A percentile compares a stretch with the other conserved stretches of the same genome.
These are phyloP conservation scores for Gadus chalcogrammus DNA, from an alignment of 2,113 vertebrate species.

Conservation along the genomic window DNA sequence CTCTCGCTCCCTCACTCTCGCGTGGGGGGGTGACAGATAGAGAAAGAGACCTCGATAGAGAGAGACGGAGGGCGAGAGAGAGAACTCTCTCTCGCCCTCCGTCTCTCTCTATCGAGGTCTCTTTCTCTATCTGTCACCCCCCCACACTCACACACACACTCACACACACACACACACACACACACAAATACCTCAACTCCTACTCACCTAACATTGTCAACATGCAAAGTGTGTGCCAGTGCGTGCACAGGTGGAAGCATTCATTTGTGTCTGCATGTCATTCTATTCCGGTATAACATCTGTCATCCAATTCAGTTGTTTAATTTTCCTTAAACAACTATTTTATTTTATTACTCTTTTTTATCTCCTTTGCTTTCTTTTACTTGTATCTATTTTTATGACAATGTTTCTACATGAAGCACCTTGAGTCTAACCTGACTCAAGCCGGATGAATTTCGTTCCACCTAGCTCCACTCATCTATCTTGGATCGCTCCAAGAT, in stretches of 20 bases:
- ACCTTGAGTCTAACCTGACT: no score
- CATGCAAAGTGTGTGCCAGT: constrained; percentile 1
- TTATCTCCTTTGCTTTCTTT: no score
- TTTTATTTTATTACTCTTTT: no score
- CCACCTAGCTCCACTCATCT: no score
- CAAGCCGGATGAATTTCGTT: no score
- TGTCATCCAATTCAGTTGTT: no score
- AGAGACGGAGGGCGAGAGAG: background rate
- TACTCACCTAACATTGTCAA: constrained; percentile 63
- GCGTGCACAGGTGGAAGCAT: background rate
- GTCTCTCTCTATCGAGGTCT: background rate
- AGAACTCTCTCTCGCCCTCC: background rate
- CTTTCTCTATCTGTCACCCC: no score
- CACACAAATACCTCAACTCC: constrained; percentile 46
- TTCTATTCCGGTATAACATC: no score
- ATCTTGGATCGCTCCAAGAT: no score
- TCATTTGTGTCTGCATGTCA: background rate
- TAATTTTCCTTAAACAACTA: no score
- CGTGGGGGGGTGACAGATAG: background rate
- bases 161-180: constrained; percentile 17
- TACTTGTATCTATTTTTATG: no score
- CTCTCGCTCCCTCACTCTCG: background rate
- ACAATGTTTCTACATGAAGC: no score
- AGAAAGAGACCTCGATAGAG: background rate
- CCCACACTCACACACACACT: background rate